Percentiles rank a stretch among this genome's conserved stretches.
Evolutionary conservation across 2,113 vertebrate species (phyloP).

Genomic region (Antennarius striatus): DNA sequence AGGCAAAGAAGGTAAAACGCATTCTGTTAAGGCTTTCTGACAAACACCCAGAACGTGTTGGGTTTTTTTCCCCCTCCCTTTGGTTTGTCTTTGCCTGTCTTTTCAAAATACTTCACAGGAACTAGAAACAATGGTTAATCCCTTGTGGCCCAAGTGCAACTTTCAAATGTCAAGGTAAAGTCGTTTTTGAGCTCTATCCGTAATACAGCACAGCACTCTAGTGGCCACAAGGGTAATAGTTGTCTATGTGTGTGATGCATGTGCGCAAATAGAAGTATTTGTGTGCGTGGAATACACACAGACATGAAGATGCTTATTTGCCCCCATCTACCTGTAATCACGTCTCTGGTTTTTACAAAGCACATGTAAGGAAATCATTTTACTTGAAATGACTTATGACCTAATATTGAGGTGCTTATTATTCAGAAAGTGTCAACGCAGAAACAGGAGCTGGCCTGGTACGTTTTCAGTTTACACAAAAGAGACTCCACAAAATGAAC

Average conservation of each 20-base stretch:
- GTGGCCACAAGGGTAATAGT: constrained; percentile 77
- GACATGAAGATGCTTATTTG: constrained; percentile 34
- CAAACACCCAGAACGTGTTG: constrained; percentile 19
- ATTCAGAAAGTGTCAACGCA: constrained; percentile 27
- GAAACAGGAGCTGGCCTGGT: constrained; percentile 19
- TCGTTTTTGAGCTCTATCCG: constrained; percentile 62
- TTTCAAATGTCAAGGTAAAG: constrained; percentile 59
- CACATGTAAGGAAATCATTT: constrained; percentile 50
- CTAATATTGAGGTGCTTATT: constrained; percentile 20
- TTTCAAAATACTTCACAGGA: constrained; percentile 34
- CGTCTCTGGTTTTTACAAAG: constrained; percentile 17
- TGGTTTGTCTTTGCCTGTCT: constrained; percentile 23
- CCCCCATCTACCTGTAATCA: constrained; percentile 19
- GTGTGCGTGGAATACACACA: constrained; percentile 8
- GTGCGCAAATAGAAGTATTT: constrained; percentile 28
- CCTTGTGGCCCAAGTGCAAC: constrained; percentile 25
- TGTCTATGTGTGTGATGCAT: constrained; percentile 32
- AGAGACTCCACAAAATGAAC: constrained; percentile 57
- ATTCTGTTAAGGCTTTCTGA: constrained; percentile 6
- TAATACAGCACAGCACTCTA: constrained; percentile 84
- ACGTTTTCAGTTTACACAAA: constrained; percentile 51
- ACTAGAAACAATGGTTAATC: constrained; percentile 32
- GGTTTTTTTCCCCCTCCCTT: constrained; percentile 11
- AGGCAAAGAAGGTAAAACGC: constrained; percentile 11
- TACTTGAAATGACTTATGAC: constrained; percentile 9